Percentiles rank a stretch among this genome's conserved stretches.
phyloP scores from a whole-genome alignment of 2,888 invertebrate species.

The Ligdia adustata region DNA sequence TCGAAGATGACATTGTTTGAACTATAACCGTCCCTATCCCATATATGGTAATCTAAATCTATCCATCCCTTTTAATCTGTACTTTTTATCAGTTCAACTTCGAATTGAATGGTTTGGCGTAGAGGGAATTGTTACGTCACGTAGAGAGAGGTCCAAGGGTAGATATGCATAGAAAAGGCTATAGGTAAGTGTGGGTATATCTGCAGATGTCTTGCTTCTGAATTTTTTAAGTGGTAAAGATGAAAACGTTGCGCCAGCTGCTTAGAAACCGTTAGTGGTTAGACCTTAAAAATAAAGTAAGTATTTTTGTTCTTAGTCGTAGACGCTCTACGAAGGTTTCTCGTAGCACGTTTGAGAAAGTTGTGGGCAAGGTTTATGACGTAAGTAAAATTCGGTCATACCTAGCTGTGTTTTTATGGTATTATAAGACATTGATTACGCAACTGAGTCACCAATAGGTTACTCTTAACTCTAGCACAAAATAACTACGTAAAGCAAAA shows the following conservation, averaged over 20 bases:
- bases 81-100: constrained; percentile 61
- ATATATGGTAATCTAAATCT: constrained; percentile 68
- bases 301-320: constrained; percentile 11
- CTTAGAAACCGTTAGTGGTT: constrained; percentile 34
- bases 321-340: constrained; percentile 16
- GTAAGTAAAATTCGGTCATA: no score
- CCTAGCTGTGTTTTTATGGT: no score
- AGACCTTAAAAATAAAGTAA: constrained; percentile 25
- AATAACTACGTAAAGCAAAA: no score
- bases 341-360: constrained; percentile 15
- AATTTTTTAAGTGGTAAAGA: constrained; percentile 53
- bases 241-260: constrained; percentile 43
- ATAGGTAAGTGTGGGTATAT: constrained; percentile 45
- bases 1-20: constrained; percentile 73
- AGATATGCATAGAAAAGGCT: constrained; percentile 58
- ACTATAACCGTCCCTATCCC: constrained; percentile 73
- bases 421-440: no score
- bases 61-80: constrained; percentile 65
- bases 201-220: constrained; percentile 47
- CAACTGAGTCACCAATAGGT: no score
- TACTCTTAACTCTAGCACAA: no score
- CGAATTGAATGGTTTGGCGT: constrained; percentile 61
- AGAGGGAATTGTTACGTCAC: constrained; percentile 73
- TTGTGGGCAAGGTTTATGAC: no score
- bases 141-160: constrained; percentile 53